phyloP scores from a whole-genome alignment of 2,113 vertebrate genomes.

The Festucalex cinctus region DNA sequence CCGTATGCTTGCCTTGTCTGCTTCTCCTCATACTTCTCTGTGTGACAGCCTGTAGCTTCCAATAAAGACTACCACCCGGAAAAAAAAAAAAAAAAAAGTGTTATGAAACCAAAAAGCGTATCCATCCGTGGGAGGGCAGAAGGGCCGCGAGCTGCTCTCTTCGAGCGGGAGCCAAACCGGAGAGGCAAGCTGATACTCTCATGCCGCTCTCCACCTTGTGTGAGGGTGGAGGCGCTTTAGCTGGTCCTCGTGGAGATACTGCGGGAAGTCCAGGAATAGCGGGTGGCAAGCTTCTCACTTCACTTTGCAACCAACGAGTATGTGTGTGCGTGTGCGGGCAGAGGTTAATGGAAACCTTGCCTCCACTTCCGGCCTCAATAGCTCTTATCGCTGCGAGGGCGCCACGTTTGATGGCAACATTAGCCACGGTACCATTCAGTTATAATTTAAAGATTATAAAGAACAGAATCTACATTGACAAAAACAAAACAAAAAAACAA shows the following conservation, averaged over 20 bases:
- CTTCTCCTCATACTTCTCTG: constrained; percentile 58
- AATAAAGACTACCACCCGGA: constrained; percentile 32
- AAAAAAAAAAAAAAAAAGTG: neutral
- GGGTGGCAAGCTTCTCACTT: constrained; percentile 4
- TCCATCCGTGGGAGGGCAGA: constrained; percentile 38
- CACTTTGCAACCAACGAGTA: constrained; percentile 15
- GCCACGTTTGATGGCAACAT: neutral
- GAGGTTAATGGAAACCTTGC: constrained; percentile 29
- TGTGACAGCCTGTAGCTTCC: constrained; percentile 58
- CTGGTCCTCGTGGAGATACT: constrained; percentile 11
- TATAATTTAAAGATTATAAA: neutral
- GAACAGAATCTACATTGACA: neutral
- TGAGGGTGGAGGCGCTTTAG: constrained; percentile 9
- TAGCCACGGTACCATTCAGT: neutral
- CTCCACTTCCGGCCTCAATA: neutral
- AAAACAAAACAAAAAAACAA: no score
- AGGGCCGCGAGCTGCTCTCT: constrained; percentile 24
- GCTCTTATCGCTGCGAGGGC: constrained; percentile 27
- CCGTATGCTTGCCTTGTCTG: constrained; percentile 65
- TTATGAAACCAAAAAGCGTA: constrained; percentile 25
- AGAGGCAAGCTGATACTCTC: constrained; percentile 17
- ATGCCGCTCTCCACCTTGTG: constrained; percentile 9
- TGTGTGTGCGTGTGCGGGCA: constrained; percentile 2
- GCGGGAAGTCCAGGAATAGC: neutral
- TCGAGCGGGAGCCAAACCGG: constrained; percentile 4